These are phyloP conservation scores for Lordiphosa fenestrarum DNA, from an alignment of 2,888 invertebrate species.

Conservation along the genomic window DNA sequence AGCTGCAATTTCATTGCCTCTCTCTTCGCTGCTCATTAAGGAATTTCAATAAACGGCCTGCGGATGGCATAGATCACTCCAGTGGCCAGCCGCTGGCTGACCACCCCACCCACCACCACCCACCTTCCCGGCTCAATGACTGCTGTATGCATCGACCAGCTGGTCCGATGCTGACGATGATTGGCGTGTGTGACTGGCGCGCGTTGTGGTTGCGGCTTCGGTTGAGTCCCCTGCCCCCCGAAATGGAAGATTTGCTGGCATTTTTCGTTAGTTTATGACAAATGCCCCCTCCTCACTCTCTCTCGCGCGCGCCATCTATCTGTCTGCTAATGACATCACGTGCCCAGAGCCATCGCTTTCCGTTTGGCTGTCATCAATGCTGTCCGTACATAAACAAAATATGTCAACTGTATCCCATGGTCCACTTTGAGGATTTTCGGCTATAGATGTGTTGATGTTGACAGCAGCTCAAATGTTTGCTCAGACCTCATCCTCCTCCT, in stretches of 20 bases:
- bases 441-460: slow-evolving; percentile 43
- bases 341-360: slow-evolving; percentile 38
- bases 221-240: slow-evolving; percentile 23
- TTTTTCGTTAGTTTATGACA: slow-evolving; percentile 60
- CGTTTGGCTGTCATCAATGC: slow-evolving; percentile 59
- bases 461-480: slow-evolving; percentile 64
- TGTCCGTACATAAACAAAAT: slow-evolving; percentile 66
- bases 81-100: slow-evolving; percentile 8
- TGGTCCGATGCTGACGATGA: slow-evolving; percentile 49
- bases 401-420: slow-evolving; percentile 54
- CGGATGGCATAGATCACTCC: slow-evolving; percentile 53
- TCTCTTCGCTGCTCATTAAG: slow-evolving; percentile 56
- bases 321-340: slow-evolving; percentile 69
- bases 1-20: too few relatives aligned
- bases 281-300: slow-evolving; percentile 46
- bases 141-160: slow-evolving; percentile 14
- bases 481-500: slow-evolving; percentile 33
- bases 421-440: slow-evolving; percentile 35
- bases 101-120: too few relatives aligned
- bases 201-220: slow-evolving; percentile 56
- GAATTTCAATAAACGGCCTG: slow-evolving; percentile 64
- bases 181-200: slow-evolving; percentile 57
- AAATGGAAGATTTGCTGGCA: slow-evolving; percentile 22
- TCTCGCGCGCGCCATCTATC: not conserved
- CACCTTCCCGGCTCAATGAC: not conserved